These are phyloP conservation scores for Siniperca knerii DNA, from an alignment of 2,113 vertebrate genomes.

Conservation along the genomic window DNA sequence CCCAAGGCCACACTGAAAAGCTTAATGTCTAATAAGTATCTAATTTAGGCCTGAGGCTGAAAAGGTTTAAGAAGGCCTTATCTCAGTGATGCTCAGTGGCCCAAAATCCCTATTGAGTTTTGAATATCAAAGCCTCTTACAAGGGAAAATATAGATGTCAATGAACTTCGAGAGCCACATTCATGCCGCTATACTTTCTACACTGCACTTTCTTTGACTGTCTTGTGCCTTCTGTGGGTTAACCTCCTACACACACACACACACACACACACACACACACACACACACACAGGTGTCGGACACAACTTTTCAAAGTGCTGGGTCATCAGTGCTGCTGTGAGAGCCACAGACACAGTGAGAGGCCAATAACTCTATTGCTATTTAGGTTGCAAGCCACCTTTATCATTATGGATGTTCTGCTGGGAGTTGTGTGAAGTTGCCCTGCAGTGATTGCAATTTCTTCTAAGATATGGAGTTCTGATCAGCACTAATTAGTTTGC, in stretches of 20 bases:
- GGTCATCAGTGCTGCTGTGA: conserved; percentile 35
- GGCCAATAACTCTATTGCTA: conserved; percentile 35
- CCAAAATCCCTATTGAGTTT: conserved; percentile 39
- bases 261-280: too few species aligned
- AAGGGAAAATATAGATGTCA: conserved; percentile 34
- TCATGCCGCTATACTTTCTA: not conserved
- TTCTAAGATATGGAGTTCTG: conserved; percentile 5
- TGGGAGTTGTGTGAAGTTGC: conserved; percentile 38
- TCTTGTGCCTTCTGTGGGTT: not conserved
- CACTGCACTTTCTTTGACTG: not conserved
- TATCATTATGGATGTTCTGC: conserved; percentile 35
- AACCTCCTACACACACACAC: conserved; percentile 36
- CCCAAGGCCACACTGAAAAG: conserved; percentile 49
- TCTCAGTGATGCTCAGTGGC: conserved; percentile 42
- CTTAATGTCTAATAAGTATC: conserved; percentile 66
- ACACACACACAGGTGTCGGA: not conserved
- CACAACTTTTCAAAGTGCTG: conserved; percentile 48
- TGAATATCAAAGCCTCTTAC: conserved; percentile 54
- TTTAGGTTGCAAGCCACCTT: conserved; percentile 48
- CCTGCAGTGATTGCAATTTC: conserved; percentile 26
- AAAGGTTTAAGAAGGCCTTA: conserved; percentile 50
- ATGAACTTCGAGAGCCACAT: conserved; percentile 27
- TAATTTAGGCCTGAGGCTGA: conserved; percentile 59
- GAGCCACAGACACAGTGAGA: conserved; percentile 22
- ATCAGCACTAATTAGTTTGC: conserved; percentile 50